phyloP scores from a whole-genome alignment of 2,797 vertebrate genomes.

The Tokudaia muenninki region DNA sequence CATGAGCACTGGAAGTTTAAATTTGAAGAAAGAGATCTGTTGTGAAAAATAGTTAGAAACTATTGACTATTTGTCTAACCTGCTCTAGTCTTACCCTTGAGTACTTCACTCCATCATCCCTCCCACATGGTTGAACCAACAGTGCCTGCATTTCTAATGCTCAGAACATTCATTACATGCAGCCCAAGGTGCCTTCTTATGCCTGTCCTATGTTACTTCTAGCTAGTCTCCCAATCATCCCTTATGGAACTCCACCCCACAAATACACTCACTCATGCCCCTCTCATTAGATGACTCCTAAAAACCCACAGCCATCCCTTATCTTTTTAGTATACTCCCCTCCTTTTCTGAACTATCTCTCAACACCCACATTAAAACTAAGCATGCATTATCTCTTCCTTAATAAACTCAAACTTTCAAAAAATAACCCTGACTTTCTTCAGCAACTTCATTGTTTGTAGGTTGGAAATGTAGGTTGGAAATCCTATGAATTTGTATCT shows the following conservation, averaged over 20 bases:
- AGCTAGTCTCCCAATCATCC: not conserved
- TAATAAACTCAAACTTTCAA: not conserved
- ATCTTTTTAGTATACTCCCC: too few relatives aligned
- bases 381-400: not conserved
- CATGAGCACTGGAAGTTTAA: not conserved
- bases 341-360: not conserved
- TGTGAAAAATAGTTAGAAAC: not conserved
- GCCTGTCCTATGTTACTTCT: not conserved
- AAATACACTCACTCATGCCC: not conserved
- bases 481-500: too few relatives aligned
- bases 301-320: not conserved
- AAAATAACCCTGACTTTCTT: not conserved
- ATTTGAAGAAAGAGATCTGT: slow-evolving; percentile 17
- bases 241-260: not conserved
- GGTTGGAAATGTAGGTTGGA: not conserved
- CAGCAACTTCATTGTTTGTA: not conserved
- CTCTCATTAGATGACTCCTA: not conserved
- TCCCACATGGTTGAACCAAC: not conserved
- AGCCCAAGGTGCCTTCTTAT: accelerated
- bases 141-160: not conserved
- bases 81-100: not conserved
- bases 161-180: not conserved
- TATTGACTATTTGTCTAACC: not conserved
- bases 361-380: not conserved
- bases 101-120: not conserved